Base-by-base conservation (phyloP, 1,140 invertebrate genomes). In the Trachymyrmex cornetzi region DNA sequence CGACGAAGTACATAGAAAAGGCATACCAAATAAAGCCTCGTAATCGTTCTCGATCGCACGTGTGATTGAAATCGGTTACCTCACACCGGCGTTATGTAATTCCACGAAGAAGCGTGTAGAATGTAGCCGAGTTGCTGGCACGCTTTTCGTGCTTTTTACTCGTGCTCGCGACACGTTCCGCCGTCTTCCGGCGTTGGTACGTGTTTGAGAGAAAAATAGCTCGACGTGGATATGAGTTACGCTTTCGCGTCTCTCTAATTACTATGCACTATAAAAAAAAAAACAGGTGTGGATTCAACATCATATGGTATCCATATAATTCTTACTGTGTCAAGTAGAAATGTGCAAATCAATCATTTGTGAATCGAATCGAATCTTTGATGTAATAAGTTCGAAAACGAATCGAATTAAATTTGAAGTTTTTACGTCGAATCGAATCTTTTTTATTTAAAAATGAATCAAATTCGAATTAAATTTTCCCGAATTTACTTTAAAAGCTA, bases 31-130 rank as follows among this genome's bases (percentile, higher is more conserved):
- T 85, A 81, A 90, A 75, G 53, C 9, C 19, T 16, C 57, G 27
- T 16, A 66, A 77, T 63, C 74, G 30, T 55, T 50, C 9, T 6
- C 44, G 80, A 88, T 88, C 85, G 79, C 55, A 61, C 44, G 44
- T 75, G 61, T 77, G 79, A 89, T 85, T 88, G 81, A 75, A 75
- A 82, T 72, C 75, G 66, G 14, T 77, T 63, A 75, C 57, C 59
- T 84, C 81, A 59, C 85, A 79, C 72, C 19, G 22, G 38, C 57
- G 19, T 90, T 89, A 87, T n/a, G 85, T 77, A 82, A 87, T 89
- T 89, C 88, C 85, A 67, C 59, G 85, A 91, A 84, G 85, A 63
- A 64, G 61, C 61, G 50, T 89, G 84, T 87, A 91, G 84, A 85
- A 90, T 86, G 72, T 71, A 57, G 59, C 30, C 59, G 88, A 48